Conservation (phyloP, 2,797 vertebrate genomes). For the Brachyrhaphis roseni region DNA sequence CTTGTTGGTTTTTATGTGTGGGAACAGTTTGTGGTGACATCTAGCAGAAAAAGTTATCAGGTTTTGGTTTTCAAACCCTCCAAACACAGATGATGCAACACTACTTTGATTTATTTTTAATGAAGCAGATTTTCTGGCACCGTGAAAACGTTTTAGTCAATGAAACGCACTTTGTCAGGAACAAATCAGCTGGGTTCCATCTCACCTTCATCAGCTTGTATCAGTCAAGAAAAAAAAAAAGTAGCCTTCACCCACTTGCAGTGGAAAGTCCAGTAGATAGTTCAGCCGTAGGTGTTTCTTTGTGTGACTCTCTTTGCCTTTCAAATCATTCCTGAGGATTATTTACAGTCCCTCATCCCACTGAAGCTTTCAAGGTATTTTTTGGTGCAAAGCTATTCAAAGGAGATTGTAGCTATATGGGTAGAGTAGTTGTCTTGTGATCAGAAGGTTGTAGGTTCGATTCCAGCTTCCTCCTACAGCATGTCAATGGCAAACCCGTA, state of each 20-base stretch:
- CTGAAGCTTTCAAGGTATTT: neutral
- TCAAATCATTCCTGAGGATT: neutral
- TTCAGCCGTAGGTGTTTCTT: neutral
- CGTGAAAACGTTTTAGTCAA: constrained; percentile 18
- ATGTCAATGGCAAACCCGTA: too few species aligned
- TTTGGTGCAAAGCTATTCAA: neutral
- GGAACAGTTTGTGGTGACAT: constrained; percentile 5
- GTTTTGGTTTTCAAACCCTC: neutral
- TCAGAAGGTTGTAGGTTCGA: too few species aligned
- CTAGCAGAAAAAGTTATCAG: constrained; percentile 9
- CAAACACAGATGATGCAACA: neutral
- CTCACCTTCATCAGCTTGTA: constrained; percentile 17
- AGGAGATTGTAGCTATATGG: too few species aligned
- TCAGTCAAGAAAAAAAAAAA: neutral
- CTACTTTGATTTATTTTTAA: constrained; percentile 40
- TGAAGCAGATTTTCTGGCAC: constrained; percentile 8
- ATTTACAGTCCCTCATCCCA: neutral
- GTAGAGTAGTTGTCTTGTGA: too few species aligned
- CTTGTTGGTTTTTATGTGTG: constrained; percentile 17
- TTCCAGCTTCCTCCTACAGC: too few species aligned
- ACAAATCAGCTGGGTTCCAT: constrained; percentile 10
- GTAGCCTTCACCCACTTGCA: neutral
- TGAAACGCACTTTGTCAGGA: constrained; percentile 9
- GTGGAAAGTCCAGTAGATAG: neutral
- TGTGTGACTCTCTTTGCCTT: neutral